Base-by-base conservation (phyloP, 1,140 invertebrate species). In the Drosophila neocordata region DNA sequence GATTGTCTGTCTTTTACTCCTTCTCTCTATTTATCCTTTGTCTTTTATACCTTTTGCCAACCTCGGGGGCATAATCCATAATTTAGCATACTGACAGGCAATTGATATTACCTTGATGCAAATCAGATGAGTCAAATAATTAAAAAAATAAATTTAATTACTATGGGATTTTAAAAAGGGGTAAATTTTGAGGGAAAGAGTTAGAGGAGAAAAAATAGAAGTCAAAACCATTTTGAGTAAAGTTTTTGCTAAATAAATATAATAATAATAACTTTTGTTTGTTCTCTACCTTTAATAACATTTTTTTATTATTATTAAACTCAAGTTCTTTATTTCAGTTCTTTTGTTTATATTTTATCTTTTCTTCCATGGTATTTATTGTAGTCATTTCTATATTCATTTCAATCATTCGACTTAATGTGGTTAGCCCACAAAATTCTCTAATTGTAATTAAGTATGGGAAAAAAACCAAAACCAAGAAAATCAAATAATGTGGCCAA, bases 31-130 rank as follows among this genome's bases (percentile, higher is more conserved):
- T 48, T n/a, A n/a, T n/a, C 41, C 13, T 18, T 44, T 44, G 41
- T 44, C 41, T 15, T 44, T 44, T 44, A 1, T 44, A 18, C 13
- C 13, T 15, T 44, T 15, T 44, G 13, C 13, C 15, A 15, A 18
- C 12, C 89, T 68, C 88, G 34, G 66, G 87, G 89, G 89, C 73
- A 87, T 90, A 89, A 90, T 90, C 82, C 88, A 90, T 90, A 89
- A 89, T 68, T 90, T 89, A 74, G 70, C 69, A 73, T 67, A 62
- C 73, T 83, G 79, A 73, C 79, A 80, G 78, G 63, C 89, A 90
- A 90, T 90, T 90, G 89, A 90, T 90, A 90, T 78, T 79, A 59
- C 75, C 41, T 72, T 85, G 58, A 63, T 63, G 52, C 72, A 41
- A 37, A 22, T 52, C 71, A 68, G 51, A 37, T 73, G 48, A 9